Conservation (phyloP, 35 echinoderm and acorn worm genomes). For the Stichopus chloronotus region DNA sequence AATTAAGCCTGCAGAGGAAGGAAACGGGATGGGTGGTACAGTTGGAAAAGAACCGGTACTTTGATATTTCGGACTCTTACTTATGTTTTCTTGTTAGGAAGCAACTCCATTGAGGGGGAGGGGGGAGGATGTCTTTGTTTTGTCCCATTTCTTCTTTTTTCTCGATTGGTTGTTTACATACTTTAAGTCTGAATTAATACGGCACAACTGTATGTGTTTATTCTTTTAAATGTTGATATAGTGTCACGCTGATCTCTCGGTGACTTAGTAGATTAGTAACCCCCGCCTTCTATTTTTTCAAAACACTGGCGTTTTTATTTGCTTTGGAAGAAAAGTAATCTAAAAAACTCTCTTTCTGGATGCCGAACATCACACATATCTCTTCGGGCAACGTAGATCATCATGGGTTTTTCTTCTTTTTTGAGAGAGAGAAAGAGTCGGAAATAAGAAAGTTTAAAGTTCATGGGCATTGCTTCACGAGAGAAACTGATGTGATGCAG, state of each 20-base stretch:
- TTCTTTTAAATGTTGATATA: not conserved
- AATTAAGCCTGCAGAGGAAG: no score
- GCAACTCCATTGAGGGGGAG: no score
- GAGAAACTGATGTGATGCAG: no score
- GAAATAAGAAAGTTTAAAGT: not conserved
- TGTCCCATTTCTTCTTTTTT: no score
- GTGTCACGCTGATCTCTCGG: not conserved
- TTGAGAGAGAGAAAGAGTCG: not conserved
- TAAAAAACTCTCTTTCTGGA: not conserved
- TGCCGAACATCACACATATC: not conserved
- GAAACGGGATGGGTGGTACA: no score
- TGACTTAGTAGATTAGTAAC: not conserved
- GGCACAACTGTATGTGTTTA: not conserved
- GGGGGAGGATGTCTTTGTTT: no score
- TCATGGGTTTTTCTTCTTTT: not conserved
- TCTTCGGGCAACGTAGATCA: not conserved
- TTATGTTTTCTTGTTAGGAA: no score
- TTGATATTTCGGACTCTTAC: no score
- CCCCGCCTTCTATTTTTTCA: not conserved
- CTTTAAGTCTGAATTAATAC: no score
- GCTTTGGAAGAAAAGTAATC: not conserved
- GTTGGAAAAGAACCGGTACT: no score
- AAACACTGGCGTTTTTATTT: constrained; percentile 6
- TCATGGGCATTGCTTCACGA: not conserved
- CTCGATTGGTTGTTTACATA: no score